These are phyloP conservation scores for Aptenodytes forsteri DNA, from an alignment of 2,113 vertebrate genomes.

Conservation along the genomic window DNA sequence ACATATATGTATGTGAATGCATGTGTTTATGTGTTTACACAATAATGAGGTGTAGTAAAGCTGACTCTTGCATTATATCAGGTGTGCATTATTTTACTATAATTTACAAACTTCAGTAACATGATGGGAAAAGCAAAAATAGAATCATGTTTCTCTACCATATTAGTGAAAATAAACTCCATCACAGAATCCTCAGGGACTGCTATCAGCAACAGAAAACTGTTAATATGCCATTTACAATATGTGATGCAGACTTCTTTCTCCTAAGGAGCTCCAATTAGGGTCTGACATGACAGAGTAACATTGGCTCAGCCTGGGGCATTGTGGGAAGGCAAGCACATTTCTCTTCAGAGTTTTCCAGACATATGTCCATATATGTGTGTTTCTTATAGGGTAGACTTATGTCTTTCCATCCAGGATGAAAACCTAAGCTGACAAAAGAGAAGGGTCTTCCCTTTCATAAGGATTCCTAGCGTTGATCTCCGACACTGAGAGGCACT, in stretches of 20 bases:
- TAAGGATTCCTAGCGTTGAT: background rate
- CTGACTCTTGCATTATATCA: background rate
- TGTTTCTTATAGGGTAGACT: background rate
- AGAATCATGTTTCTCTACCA: background rate
- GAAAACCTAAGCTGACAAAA: background rate
- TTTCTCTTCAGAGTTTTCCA: background rate
- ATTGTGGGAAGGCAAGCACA: background rate
- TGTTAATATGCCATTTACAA: background rate
- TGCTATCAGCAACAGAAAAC: background rate
- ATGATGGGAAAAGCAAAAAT: background rate
- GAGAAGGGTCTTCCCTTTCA: background rate
- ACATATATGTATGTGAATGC: background rate
- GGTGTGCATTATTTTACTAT: background rate
- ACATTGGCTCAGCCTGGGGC: background rate
- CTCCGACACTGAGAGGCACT: accelerated
- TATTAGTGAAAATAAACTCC: background rate
- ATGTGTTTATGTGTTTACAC: background rate
- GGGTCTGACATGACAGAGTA: background rate
- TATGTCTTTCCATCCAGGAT: background rate
- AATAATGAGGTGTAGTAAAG: background rate
- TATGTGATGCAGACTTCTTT: background rate
- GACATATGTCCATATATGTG: background rate
- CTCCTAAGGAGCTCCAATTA: background rate
- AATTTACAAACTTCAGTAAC: background rate
- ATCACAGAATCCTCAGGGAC: background rate